Percentiles rank a stretch among this genome's conserved stretches.
Evolutionary conservation across 2,888 invertebrate species (phyloP).

Genomic region (Drosophila greeni): DNA sequence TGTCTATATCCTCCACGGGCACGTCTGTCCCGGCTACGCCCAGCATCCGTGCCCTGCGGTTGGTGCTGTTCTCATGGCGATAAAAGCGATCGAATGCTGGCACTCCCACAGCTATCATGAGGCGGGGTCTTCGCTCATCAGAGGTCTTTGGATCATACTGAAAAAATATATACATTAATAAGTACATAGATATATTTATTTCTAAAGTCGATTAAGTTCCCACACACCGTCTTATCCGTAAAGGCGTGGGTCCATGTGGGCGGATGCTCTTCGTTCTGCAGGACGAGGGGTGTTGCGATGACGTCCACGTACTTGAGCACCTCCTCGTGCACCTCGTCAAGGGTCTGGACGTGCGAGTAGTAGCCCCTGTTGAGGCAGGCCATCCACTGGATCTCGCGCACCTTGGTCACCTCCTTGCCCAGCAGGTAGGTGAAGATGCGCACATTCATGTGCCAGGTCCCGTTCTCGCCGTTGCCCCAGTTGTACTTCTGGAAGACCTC

Average conservation of each 20-base stretch:
- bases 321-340: slow-evolving; percentile 97
- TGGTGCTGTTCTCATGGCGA: slow-evolving; percentile 78
- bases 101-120: slow-evolving; percentile 94
- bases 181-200: neutral
- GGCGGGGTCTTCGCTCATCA: slow-evolving; percentile 78
- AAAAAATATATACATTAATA: neutral
- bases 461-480: slow-evolving; percentile 82
- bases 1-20: slow-evolving; percentile 93
- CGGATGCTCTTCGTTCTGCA: slow-evolving; percentile 86
- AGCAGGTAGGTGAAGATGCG: slow-evolving; percentile 97
- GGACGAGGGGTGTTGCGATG: slow-evolving; percentile 90
- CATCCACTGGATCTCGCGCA: slow-evolving; percentile 93
- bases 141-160: slow-evolving; percentile 71
- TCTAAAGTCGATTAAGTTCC: neutral
- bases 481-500: slow-evolving; percentile 91
- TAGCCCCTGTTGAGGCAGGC: slow-evolving; percentile 97
- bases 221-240: slow-evolving; percentile 88
- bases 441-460: slow-evolving; percentile 87
- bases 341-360: slow-evolving; percentile 94
- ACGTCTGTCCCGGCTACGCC: slow-evolving; percentile 94
- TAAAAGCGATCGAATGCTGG: slow-evolving; percentile 92
- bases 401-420: slow-evolving; percentile 95
- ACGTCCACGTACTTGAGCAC: slow-evolving; percentile 97
- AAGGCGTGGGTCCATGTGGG: slow-evolving; percentile 98
- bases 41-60: slow-evolving; percentile 84